Evolutionary conservation across 2,888 invertebrate genomes (phyloP).

Genomic region (Cetonia aurata): DNA sequence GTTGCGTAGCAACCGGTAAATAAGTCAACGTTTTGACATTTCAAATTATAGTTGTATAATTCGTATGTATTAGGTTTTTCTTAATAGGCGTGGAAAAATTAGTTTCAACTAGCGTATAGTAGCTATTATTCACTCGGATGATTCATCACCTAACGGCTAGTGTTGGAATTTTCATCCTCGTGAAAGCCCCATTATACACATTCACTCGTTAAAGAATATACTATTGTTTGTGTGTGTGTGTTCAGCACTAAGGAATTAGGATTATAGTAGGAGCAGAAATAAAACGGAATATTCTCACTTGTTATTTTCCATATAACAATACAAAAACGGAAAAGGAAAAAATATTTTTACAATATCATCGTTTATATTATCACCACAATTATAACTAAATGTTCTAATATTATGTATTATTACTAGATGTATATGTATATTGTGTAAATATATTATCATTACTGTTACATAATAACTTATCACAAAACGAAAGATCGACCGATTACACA

Average conservation of each 20-base stretch:
- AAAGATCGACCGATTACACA: slow-evolving; percentile 4
- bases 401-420: slow-evolving; percentile 9
- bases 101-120: too few relatives aligned
- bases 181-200: too few relatives aligned
- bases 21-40: too few relatives aligned
- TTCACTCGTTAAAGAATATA: too few relatives aligned
- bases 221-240: too few relatives aligned
- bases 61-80: too few relatives aligned
- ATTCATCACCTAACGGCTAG: too few relatives aligned
- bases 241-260: neutral
- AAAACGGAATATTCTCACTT: neutral
- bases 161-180: too few relatives aligned
- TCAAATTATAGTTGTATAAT: too few relatives aligned
- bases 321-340: slow-evolving; percentile 29
- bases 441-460: slow-evolving; percentile 3
- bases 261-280: neutral
- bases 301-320: slow-evolving; percentile 2
- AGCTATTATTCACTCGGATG: too few relatives aligned
- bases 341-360: slow-evolving; percentile 26
- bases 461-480: slow-evolving; percentile 28
- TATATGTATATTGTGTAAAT: neutral
- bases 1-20: too few relatives aligned
- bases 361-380: slow-evolving; percentile 1
- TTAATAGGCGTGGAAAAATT: too few relatives aligned
- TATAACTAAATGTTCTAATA: slow-evolving; percentile 6